Base-by-base conservation (phyloP, 2,888 invertebrate species). In the Melieria picta region DNA sequence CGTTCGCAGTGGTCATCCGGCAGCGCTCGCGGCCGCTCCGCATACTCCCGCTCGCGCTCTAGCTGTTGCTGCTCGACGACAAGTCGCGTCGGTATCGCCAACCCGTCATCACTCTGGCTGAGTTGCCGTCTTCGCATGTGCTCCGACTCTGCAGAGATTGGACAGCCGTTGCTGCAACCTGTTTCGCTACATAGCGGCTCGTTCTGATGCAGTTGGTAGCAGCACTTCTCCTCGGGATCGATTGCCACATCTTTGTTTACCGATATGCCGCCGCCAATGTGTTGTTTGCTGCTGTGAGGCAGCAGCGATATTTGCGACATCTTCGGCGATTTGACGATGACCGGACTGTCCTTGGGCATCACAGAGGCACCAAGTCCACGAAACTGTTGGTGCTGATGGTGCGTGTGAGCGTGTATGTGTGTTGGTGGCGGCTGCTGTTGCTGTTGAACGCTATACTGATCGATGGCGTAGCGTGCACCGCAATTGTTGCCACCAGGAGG, bases 241-340 rank as follows among this genome's bases (percentile, higher is more conserved):
- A 87, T 87, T 60, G 87, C 87, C 62, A 87, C 84, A 71, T 87
- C 87, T 72, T 87, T 87, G 74, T 87, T 87, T 0, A 87, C 81
- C 4, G 84, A 82, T 64, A 85, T 85, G 16, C 84, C 84, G 13
- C 77, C 79, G 7, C 69, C 68, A 4, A 64, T 7, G 63, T 75
- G 72, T 75, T 79, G 69, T 74, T 81, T 77, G 80, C 77, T 79
- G 69, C 77, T 75, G 66, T 55, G 46, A 9, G 77, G 77, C 74
- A 85, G 71, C 7, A 83, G 72, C 4, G 83, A 80, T 46, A 80
- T 63, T 64, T 76, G 76, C 57, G 82, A 78, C 50, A 81, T 76
- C 72, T 84, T 85, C 4, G 86, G 83, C 4, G 85, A 83, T 74
- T 85, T 85, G 3, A 87, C 83, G 76, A 86, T 85, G 48, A 87